Percentiles rank a stretch among this genome's conserved stretches.
phyloP scores from a whole-genome alignment of 2,888 invertebrate species.

The Apamea crenata region DNA sequence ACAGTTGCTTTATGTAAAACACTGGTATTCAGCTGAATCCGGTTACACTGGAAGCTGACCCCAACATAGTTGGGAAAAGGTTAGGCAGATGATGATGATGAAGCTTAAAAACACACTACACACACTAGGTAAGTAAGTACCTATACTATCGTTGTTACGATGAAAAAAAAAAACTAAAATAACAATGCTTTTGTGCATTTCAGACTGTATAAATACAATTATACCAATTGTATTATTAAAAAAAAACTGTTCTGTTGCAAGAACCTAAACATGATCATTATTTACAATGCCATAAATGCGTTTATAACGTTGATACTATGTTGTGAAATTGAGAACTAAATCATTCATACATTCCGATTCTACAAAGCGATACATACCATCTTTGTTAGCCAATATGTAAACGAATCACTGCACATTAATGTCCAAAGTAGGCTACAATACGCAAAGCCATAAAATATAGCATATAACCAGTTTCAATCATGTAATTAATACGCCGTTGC shows the following conservation, averaged over 20 bases:
- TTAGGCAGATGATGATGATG: too few relatives aligned
- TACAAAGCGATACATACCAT: slow-evolving; percentile 15
- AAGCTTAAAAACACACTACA: too few relatives aligned
- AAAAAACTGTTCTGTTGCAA: not conserved
- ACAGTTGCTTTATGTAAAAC: too few relatives aligned
- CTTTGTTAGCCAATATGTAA: slow-evolving; percentile 23
- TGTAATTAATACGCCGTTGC: slow-evolving; percentile 45
- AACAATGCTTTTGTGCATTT: not conserved
- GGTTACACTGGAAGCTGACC: too few relatives aligned
- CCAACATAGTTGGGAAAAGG: too few relatives aligned
- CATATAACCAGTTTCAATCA: slow-evolving; percentile 20
- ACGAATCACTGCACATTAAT: slow-evolving; percentile 29
- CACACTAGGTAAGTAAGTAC: not conserved
- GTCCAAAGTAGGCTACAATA: slow-evolving; percentile 23
- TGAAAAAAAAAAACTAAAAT: not conserved
- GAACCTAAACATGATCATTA: not conserved
- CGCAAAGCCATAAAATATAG: slow-evolving; percentile 31
- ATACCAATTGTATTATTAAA: not conserved
- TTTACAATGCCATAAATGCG: too few relatives aligned
- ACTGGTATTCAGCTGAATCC: too few relatives aligned
- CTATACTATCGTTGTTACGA: not conserved
- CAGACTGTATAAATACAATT: not conserved
- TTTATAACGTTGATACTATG: too few relatives aligned
- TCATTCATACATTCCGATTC: not conserved
- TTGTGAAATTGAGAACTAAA: not conserved